A percentile compares a stretch with the other conserved stretches of the same genome.
Conservation (phyloP, 1,140 invertebrate genomes). For the Conus betulinus region DNA sequence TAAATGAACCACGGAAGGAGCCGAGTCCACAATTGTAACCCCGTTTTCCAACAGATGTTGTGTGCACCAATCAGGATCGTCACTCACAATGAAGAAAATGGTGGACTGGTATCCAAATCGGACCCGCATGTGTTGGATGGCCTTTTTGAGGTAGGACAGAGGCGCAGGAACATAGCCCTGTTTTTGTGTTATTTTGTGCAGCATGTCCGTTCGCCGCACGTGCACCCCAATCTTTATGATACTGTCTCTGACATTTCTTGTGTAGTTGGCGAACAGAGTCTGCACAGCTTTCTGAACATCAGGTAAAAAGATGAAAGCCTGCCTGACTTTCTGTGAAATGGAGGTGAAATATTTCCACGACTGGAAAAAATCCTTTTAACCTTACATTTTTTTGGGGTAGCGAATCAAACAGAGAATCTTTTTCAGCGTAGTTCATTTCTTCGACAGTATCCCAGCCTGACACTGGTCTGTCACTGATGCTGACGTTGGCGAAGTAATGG, state of each 20-base stretch:
- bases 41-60: slow-evolving; percentile 38
- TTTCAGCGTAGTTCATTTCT: slow-evolving; percentile 40
- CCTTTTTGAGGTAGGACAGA: slow-evolving; percentile 48
- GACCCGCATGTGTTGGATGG: slow-evolving; percentile 46
- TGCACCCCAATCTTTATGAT: slow-evolving; percentile 54
- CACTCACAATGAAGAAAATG: slow-evolving; percentile 59
- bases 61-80: slow-evolving; percentile 59
- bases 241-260: background rate
- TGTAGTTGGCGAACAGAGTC: slow-evolving; percentile 28
- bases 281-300: slow-evolving; percentile 34
- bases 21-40: slow-evolving; percentile 40
- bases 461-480: slow-evolving; percentile 21
- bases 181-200: background rate
- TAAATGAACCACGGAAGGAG: slow-evolving; percentile 62
- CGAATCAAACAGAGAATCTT: slow-evolving; percentile 32
- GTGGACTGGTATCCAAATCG: slow-evolving; percentile 37
- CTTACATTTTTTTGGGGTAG: slow-evolving; percentile 40
- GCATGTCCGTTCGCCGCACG: slow-evolving; percentile 57
- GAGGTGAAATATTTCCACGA: slow-evolving; percentile 60
- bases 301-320: slow-evolving; percentile 49
- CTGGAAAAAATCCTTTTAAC: slow-evolving; percentile 51
- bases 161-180: slow-evolving; percentile 52
- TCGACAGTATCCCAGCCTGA: slow-evolving; percentile 11
- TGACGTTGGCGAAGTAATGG: slow-evolving; percentile 14
- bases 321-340: slow-evolving; percentile 35